Conservation (phyloP, 2,797 vertebrate species). For the Mus caroli region DNA sequence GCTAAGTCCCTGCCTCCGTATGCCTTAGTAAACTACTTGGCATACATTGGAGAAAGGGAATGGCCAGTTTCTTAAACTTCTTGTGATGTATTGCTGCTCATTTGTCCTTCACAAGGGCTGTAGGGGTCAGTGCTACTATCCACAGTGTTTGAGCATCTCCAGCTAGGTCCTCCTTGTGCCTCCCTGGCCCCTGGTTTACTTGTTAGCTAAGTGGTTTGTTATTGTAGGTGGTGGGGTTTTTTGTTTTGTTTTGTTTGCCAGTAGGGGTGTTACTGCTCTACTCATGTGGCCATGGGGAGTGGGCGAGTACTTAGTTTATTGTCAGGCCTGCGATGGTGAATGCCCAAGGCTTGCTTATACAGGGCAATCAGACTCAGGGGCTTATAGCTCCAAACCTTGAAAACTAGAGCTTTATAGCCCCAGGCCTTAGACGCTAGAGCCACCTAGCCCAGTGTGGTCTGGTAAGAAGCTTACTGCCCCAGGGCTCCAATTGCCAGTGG, state of each 20-base stretch:
- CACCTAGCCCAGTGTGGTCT: neutral
- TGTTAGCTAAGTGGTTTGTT: neutral
- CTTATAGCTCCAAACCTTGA: neutral
- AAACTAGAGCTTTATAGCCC: neutral
- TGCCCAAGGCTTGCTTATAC: neutral
- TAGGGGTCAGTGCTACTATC: neutral
- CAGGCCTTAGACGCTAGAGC: neutral
- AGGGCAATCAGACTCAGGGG: neutral
- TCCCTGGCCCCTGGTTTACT: neutral
- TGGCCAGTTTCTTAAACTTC: neutral
- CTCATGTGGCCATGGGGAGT: neutral
- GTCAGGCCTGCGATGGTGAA: neutral
- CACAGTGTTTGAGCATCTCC: neutral
- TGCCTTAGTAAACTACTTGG: conserved; percentile 38
- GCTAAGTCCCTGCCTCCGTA: neutral
- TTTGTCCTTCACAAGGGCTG: neutral
- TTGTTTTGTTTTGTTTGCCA: neutral
- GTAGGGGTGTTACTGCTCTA: neutral
- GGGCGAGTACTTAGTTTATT: neutral
- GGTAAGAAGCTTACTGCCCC: neutral
- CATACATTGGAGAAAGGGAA: conserved; percentile 47
- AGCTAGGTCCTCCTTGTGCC: neutral
- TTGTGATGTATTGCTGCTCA: neutral
- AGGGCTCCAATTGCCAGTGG: neutral
- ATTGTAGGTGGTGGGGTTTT: neutral